These are phyloP conservation scores for Drosophila pegasa DNA, from an alignment of 2,888 invertebrate species.

Conservation along the genomic window DNA sequence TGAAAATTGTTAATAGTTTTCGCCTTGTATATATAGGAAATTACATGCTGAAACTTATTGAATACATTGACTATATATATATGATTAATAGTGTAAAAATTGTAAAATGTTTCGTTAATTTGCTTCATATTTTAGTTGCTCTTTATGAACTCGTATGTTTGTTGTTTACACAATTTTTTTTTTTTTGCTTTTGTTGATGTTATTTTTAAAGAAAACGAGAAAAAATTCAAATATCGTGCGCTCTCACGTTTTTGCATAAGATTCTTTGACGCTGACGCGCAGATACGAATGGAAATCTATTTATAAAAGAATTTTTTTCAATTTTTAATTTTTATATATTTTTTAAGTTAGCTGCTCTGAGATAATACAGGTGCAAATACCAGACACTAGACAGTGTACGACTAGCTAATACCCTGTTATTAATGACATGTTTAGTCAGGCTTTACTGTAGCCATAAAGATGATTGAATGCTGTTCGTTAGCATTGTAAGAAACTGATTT, in stretches of 20 bases:
- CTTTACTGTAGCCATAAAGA: neutral
- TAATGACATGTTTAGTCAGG: neutral
- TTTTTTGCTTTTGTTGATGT: slow-evolving; percentile 1
- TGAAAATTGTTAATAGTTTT: slow-evolving; percentile 67
- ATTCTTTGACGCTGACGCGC: slow-evolving; percentile 69
- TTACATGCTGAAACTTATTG: slow-evolving; percentile 4
- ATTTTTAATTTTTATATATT: slow-evolving; percentile 24
- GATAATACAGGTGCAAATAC: slow-evolving; percentile 57
- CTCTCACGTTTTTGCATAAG: slow-evolving; percentile 75
- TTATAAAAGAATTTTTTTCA: slow-evolving; percentile 30
- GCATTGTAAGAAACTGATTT: neutral
- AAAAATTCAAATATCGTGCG: slow-evolving; percentile 45
- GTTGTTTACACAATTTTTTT: slow-evolving; percentile 60
- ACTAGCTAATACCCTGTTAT: slow-evolving; percentile 35
- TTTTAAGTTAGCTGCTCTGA: slow-evolving; percentile 35
- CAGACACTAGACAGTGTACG: neutral
- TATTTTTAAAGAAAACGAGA: slow-evolving; percentile 19
- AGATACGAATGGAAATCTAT: slow-evolving; percentile 69
- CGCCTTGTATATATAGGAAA: slow-evolving; percentile 37
- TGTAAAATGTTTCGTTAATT: slow-evolving; percentile 1
- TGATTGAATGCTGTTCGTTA: slow-evolving; percentile 2
- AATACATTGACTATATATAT: slow-evolving; percentile 24
- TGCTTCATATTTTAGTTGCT: slow-evolving; percentile 9
- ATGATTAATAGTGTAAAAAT: slow-evolving; percentile 35
- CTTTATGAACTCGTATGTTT: slow-evolving; percentile 41